These are phyloP conservation scores for Gambusia yucatana DNA, from an alignment of 2,797 vertebrate species.

Conservation along the genomic window DNA sequence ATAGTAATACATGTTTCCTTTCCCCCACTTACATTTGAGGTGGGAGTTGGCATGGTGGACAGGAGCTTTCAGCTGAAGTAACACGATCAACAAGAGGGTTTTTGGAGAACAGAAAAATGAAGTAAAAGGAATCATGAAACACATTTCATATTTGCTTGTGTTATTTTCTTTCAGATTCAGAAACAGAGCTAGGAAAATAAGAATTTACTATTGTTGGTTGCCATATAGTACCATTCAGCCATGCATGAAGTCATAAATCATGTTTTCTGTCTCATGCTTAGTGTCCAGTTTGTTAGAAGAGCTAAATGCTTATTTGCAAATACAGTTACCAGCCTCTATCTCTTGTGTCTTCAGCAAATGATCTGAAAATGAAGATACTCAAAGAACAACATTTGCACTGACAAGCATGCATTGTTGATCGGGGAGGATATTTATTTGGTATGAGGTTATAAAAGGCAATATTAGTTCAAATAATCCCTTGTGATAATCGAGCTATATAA, in stretches of 20 bases:
- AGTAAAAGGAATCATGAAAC: conserved; percentile 30
- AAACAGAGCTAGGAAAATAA: background rate
- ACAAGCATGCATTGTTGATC: too few relatives aligned
- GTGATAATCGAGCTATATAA: background rate
- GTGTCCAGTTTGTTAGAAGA: background rate
- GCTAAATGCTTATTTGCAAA: background rate
- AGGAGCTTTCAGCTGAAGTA: conserved; percentile 55
- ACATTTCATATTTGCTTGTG: conserved; percentile 45
- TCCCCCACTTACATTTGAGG: background rate
- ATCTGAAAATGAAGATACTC: too few relatives aligned
- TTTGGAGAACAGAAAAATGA: conserved; percentile 33
- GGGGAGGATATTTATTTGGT: too few relatives aligned
- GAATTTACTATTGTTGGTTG: background rate
- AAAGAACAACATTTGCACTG: too few relatives aligned
- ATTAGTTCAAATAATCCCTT: background rate
- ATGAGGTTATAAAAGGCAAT: background rate
- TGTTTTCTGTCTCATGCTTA: background rate
- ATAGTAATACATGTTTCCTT: conserved; percentile 48
- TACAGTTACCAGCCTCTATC: background rate
- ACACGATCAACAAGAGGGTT: conserved; percentile 27
- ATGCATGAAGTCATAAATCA: background rate
- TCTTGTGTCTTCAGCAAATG: background rate
- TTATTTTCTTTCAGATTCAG: conserved; percentile 48
- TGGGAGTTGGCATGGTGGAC: conserved; percentile 63
- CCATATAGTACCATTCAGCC: background rate